Conservation (phyloP, 1,140 invertebrate genomes). For the Aphaenogaster ashmeadi region DNA sequence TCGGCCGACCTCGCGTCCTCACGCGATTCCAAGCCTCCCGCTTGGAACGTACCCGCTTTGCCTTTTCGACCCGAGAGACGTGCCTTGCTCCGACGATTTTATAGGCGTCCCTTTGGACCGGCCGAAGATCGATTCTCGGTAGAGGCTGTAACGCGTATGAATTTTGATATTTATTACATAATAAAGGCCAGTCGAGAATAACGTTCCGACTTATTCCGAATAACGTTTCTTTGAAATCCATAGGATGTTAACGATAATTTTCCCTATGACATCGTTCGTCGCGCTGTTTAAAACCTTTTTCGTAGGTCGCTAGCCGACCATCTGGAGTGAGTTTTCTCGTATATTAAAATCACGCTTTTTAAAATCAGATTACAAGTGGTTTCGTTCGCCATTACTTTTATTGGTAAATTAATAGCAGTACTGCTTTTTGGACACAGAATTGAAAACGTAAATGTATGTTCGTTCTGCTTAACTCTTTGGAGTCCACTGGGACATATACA, state of each 20-base stretch:
- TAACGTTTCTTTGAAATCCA: constrained; percentile 25
- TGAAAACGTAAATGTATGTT: not conserved
- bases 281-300: not conserved
- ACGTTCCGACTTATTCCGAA: not conserved
- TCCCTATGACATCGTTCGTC: constrained; percentile 26
- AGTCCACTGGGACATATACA: too few relatives aligned
- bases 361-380: not conserved
- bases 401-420: not conserved
- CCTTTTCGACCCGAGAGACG: constrained; percentile 32
- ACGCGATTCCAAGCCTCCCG: constrained; percentile 38
- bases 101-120: constrained; percentile 75
- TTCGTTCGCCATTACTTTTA: not conserved
- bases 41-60: not conserved
- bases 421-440: not conserved
- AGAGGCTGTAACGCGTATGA: constrained; percentile 74
- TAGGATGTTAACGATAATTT: constrained; percentile 2
- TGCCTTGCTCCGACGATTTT: constrained; percentile 60
- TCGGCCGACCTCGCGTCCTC: constrained; percentile 25
- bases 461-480: not conserved
- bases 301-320: not conserved
- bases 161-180: constrained; percentile 78
- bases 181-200: constrained; percentile 65
- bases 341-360: not conserved
- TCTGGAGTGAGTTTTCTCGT: not conserved
- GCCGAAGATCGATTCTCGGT: constrained; percentile 75